These are phyloP conservation scores for Polypedilum vanderplanki DNA, from an alignment of 1,140 invertebrate species.

Conservation along the genomic window DNA sequence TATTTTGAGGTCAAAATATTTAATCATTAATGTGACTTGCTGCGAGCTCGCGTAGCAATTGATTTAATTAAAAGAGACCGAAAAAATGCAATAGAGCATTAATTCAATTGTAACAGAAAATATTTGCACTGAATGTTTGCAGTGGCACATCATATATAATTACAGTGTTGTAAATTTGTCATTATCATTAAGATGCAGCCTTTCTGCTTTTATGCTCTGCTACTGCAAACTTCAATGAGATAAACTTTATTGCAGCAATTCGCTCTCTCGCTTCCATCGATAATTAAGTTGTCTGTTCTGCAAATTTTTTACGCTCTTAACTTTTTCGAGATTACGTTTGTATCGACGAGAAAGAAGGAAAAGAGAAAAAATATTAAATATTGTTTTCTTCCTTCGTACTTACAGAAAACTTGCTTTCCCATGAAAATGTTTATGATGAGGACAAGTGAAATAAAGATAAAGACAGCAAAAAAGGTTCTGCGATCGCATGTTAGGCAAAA, in stretches of 20 bases:
- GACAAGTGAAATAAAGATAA: neutral
- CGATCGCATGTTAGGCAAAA: too few relatives aligned
- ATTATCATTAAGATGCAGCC: neutral
- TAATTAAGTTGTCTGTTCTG: constrained; percentile 27
- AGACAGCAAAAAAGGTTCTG: neutral
- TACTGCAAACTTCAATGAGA: neutral
- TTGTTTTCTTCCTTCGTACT: neutral
- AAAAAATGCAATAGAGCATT: neutral
- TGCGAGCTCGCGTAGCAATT: neutral
- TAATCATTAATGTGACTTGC: neutral
- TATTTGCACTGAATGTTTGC: constrained; percentile 2
- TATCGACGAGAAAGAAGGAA: neutral
- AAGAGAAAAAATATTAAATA: neutral
- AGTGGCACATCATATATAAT: neutral
- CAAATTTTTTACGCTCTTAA: constrained; percentile 26
- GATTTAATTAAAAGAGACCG: constrained; percentile 13
- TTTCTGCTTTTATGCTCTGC: neutral
- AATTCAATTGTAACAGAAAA: constrained; percentile 28
- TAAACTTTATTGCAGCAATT: neutral
- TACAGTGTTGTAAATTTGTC: neutral
- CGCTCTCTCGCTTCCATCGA: neutral
- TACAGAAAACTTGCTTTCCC: constrained; percentile 27
- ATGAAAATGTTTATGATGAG: constrained; percentile 20
- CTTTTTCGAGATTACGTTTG: constrained; percentile 21
- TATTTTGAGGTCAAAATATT: constrained; percentile 28